Evolutionary conservation across 2,888 invertebrate genomes (phyloP).

Genomic region (Agrochola lota): DNA sequence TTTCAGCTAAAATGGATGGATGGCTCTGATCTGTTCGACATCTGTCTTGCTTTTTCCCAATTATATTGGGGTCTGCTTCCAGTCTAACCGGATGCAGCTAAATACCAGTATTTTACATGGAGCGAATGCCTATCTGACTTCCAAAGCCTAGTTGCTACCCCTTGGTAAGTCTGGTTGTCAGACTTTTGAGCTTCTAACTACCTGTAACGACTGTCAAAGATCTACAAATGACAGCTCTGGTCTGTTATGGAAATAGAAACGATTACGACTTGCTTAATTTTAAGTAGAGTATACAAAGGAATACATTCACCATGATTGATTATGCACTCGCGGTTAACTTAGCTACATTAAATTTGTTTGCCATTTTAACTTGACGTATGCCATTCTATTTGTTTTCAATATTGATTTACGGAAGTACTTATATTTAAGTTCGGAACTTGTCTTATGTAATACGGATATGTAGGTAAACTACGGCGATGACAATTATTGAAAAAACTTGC

Average conservation of each 20-base stretch:
- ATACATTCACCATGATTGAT: slow-evolving; percentile 25
- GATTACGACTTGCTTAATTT: not conserved
- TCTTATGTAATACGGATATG: slow-evolving; percentile 22
- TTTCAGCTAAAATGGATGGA: too few relatives aligned
- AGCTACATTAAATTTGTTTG: slow-evolving; percentile 5
- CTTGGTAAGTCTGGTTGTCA: too few relatives aligned
- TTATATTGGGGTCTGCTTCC: too few relatives aligned
- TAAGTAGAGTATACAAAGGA: not conserved
- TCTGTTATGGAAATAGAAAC: not conserved
- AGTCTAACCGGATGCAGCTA: too few relatives aligned
- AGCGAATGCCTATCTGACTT: too few relatives aligned
- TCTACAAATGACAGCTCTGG: too few relatives aligned
- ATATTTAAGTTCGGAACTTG: slow-evolving; percentile 19
- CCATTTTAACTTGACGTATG: slow-evolving; percentile 25
- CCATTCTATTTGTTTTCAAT: slow-evolving; percentile 19
- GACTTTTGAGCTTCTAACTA: too few relatives aligned
- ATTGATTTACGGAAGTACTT: not conserved
- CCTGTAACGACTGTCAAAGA: too few relatives aligned
- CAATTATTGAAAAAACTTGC: not conserved
- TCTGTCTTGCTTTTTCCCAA: too few relatives aligned
- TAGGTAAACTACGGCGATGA: not conserved
- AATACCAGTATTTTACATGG: too few relatives aligned
- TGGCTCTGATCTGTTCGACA: too few relatives aligned
- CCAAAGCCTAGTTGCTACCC: too few relatives aligned
- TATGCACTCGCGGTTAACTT: slow-evolving; percentile 7